These are phyloP conservation scores for Hemibagrus guttatus DNA, from an alignment of 2,797 vertebrate species.

Conservation along the genomic window DNA sequence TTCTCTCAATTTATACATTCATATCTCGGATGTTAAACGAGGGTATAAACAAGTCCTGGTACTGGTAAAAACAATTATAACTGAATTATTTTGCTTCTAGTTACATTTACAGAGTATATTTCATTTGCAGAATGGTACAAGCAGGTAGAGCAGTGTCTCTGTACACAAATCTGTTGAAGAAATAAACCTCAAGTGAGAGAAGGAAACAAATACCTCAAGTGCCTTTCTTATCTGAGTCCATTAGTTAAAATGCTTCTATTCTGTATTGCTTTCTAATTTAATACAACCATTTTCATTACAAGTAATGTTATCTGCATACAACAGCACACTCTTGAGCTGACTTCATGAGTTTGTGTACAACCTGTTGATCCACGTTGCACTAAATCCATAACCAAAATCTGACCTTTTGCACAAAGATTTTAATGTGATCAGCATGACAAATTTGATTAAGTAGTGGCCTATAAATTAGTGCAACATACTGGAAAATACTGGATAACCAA, in stretches of 20 bases:
- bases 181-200: background rate
- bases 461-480: background rate
- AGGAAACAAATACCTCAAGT: background rate
- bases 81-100: background rate
- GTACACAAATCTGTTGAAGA: background rate
- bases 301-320: background rate
- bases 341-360: background rate
- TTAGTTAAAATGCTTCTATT: background rate
- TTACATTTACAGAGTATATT: background rate
- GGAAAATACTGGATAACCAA: background rate
- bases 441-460: background rate
- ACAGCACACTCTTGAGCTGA: background rate
- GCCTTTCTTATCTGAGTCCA: background rate
- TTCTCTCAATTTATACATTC: background rate
- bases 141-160: background rate
- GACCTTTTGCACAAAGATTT: background rate
- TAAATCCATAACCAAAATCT: background rate
- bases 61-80: background rate
- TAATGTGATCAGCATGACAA: background rate
- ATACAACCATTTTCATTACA: background rate
- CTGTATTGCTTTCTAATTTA: background rate
- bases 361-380: background rate
- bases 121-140: background rate
- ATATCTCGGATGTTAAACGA: background rate
- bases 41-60: background rate